These are phyloP conservation scores for Meliscaeva auricollis DNA, from an alignment of 2,888 invertebrate genomes.

Conservation along the genomic window DNA sequence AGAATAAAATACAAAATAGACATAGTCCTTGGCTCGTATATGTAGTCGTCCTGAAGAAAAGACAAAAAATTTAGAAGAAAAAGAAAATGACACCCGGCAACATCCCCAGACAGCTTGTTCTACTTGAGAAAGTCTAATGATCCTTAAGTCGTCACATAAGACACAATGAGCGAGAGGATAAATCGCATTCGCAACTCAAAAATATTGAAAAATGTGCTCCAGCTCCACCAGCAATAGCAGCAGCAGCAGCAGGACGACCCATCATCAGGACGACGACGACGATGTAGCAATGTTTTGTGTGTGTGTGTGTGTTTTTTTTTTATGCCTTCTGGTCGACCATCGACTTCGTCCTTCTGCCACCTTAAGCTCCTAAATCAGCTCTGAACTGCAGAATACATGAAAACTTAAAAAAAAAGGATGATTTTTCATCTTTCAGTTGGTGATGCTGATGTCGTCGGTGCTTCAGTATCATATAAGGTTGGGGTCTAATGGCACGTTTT, in stretches of 20 bases:
- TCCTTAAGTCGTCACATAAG: slow-evolving; percentile 75
- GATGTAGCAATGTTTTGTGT: slow-evolving; percentile 20
- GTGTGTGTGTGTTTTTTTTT: slow-evolving; percentile 23
- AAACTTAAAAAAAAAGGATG: slow-evolving; percentile 3
- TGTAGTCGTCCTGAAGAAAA: slow-evolving; percentile 13
- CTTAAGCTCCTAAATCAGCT: background rate
- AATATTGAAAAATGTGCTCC: slow-evolving; percentile 71
- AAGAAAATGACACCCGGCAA: slow-evolving; percentile 63
- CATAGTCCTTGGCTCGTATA: slow-evolving; percentile 43
- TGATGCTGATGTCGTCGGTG: background rate
- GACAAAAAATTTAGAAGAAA: slow-evolving; percentile 11
- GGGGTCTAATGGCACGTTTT: slow-evolving; percentile 62
- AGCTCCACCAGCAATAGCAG: background rate
- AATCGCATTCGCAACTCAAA: slow-evolving; percentile 63
- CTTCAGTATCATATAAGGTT: slow-evolving; percentile 18
- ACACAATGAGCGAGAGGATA: slow-evolving; percentile 41
- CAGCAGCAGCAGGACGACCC: background rate
- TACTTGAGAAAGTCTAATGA: slow-evolving; percentile 77
- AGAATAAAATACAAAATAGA: slow-evolving; percentile 39
- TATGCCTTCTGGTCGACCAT: background rate
- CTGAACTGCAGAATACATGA: slow-evolving; percentile 3
- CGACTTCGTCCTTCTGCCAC: background rate
- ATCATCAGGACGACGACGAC: background rate
- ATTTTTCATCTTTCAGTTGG: slow-evolving; percentile 54
- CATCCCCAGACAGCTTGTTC: slow-evolving; percentile 74